Conservation (phyloP, 2,888 invertebrate species). For the Phengaris alcon region DNA sequence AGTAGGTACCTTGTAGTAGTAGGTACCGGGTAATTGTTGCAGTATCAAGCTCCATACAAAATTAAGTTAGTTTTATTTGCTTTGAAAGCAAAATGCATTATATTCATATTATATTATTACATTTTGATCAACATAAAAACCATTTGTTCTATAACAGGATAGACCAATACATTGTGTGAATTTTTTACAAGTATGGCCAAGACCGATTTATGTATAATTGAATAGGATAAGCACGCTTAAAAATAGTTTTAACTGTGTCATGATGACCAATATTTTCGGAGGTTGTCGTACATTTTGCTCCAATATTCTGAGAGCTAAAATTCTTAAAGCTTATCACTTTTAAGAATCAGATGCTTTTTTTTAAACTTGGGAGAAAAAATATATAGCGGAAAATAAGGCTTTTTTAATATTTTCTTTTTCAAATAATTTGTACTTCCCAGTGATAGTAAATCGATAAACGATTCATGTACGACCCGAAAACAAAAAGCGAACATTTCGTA, state of each 20-base stretch:
- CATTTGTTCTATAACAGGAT: background rate
- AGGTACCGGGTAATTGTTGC: background rate
- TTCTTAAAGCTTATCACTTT: no score
- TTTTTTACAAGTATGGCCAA: no score
- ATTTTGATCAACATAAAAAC: slow-evolving; percentile 11
- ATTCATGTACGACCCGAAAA: background rate
- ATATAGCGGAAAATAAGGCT: background rate
- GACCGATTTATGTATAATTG: background rate
- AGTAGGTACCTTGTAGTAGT: no score
- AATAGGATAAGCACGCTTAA: background rate
- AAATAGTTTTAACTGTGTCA: no score
- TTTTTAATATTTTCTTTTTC: background rate
- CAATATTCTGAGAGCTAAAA: background rate
- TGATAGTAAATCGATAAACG: no score
- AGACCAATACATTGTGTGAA: background rate
- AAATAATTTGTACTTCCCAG: background rate
- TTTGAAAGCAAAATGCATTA: slow-evolving; percentile 15
- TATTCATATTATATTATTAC: background rate
- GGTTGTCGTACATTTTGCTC: background rate
- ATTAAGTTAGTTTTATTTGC: slow-evolving; percentile 16
- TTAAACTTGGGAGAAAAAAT: background rate
- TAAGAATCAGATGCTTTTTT: background rate
- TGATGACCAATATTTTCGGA: no score
- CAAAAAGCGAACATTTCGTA: background rate
- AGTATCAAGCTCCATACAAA: background rate